Conservation (phyloP, 2,113 vertebrate genomes). For the Anthoscopus minutus region DNA sequence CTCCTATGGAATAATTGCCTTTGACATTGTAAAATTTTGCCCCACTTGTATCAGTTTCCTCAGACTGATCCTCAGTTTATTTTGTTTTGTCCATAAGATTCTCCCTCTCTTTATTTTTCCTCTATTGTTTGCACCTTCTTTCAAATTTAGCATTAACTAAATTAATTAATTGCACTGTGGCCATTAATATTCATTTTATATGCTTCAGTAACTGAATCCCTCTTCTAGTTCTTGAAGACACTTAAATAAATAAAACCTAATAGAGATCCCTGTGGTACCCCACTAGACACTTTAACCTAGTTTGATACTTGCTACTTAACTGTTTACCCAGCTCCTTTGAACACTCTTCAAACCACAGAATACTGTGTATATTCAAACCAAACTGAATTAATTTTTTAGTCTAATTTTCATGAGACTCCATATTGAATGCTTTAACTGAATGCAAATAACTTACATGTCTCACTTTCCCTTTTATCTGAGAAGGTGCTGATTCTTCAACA, state of each 20-base stretch:
- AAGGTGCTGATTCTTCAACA: neutral
- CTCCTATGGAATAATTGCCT: neutral
- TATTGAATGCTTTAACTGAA: constrained; percentile 28
- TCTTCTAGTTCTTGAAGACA: constrained; percentile 47
- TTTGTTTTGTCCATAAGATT: neutral
- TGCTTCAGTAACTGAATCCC: constrained; percentile 1
- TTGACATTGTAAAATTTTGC: neutral
- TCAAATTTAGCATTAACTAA: neutral
- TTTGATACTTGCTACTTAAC: constrained; percentile 50
- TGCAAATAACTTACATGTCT: constrained; percentile 22
- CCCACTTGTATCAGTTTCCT: neutral
- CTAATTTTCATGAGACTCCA: constrained; percentile 40
- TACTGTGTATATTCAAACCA: constrained; percentile 29
- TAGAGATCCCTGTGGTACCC: constrained; percentile 44
- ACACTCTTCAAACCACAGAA: constrained; percentile 52
- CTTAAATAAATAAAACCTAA: constrained; percentile 62
- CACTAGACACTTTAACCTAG: constrained; percentile 50
- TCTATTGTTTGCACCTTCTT: constrained; percentile 4
- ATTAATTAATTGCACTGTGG: constrained; percentile 29
- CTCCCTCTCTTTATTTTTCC: neutral
- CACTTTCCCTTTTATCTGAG: constrained; percentile 20
- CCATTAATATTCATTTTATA: constrained; percentile 44
- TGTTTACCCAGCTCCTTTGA: constrained; percentile 57
- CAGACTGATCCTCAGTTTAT: neutral
- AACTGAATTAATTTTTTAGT: constrained; percentile 54